A percentile compares a stretch with the other conserved stretches of the same genome.
Evolutionary conservation across 53 echinoderm and acorn worm species (phyloP).

Genomic region (Temnopleurus reevesii): DNA sequence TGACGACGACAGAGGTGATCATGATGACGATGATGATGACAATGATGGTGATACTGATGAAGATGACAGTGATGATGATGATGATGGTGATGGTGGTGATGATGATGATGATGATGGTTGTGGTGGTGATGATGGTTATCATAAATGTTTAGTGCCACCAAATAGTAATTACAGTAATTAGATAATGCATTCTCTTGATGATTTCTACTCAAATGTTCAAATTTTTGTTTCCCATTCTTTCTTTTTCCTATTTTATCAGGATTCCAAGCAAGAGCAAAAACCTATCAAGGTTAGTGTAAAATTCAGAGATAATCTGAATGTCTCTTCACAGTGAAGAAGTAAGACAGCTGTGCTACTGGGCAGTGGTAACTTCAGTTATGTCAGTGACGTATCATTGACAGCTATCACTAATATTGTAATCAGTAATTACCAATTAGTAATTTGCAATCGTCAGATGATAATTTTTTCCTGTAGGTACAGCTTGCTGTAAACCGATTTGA

Average conservation of each 20-base stretch:
- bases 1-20: background rate
- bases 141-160: too few species aligned
- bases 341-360: too few species aligned
- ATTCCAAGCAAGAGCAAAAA: constrained; percentile 29
- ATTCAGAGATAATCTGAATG: too few species aligned
- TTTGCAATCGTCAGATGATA: too few species aligned
- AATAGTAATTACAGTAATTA: background rate
- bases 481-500: too few species aligned
- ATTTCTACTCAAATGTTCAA: background rate
- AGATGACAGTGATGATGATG: background rate
- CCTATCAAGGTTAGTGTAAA: constrained; percentile 12
- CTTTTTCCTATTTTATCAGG: background rate
- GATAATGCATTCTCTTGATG: background rate
- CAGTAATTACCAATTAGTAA: too few species aligned
- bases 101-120: background rate
- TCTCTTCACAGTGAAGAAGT: too few species aligned
- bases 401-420: too few species aligned
- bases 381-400: too few species aligned
- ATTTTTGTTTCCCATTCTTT: background rate
- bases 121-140: background rate
- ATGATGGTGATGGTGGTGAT: background rate
- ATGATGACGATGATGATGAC: background rate
- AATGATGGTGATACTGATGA: background rate
- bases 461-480: too few species aligned
- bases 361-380: too few species aligned